Percentiles rank a stretch among this genome's conserved stretches.
Evolutionary conservation across 2,797 vertebrate species (phyloP).

Genomic region (Tauraco hartlaubi): DNA sequence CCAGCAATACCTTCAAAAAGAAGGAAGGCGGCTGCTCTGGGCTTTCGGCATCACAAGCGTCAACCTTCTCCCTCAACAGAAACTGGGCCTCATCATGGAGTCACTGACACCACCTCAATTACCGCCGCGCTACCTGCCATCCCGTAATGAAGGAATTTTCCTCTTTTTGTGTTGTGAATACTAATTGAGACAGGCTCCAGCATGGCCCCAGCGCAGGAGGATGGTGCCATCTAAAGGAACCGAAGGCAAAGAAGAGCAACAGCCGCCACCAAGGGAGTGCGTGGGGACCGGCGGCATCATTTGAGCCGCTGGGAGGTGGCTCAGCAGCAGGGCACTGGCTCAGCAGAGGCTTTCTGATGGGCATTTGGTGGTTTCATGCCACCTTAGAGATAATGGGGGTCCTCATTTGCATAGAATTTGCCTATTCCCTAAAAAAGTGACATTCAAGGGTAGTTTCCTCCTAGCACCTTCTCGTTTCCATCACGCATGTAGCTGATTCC

Average conservation of each 20-base stretch:
- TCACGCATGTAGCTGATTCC: accelerated
- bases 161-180: constrained; percentile 72
- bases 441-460: neutral
- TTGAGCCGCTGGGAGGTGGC: neutral
- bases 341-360: neutral
- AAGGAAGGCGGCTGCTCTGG: neutral
- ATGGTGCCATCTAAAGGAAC: constrained; percentile 83
- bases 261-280: neutral
- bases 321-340: neutral
- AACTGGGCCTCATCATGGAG: constrained; percentile 29
- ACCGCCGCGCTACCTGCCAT: neutral
- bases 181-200: neutral
- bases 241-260: neutral
- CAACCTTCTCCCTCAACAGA: neutral
- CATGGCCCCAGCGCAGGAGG: constrained; percentile 35
- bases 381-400: neutral
- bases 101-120: constrained; percentile 58
- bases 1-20: neutral
- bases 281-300: accelerated
- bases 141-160: constrained; percentile 78
- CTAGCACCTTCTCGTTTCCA: neutral
- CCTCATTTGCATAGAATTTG: neutral
- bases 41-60: accelerated
- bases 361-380: neutral
- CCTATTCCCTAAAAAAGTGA: neutral